A percentile compares a stretch with the other conserved stretches of the same genome.
Conservation (phyloP, 2,888 invertebrate genomes). For the Eupithecia tripunctaria region DNA sequence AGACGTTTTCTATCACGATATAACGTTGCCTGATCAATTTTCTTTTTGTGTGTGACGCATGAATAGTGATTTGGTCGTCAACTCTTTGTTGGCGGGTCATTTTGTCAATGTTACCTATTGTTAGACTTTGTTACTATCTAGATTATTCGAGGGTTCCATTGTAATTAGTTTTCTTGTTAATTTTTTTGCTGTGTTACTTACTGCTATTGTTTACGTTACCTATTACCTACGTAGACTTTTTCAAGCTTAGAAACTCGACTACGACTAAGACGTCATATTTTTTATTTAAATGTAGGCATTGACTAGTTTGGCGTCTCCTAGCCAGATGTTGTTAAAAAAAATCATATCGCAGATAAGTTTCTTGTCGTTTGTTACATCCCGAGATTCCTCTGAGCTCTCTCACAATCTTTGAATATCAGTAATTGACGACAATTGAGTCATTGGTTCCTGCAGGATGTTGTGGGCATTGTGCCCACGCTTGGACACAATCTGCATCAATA, state of each 20-base stretch:
- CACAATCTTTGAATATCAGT: slow-evolving; percentile 36
- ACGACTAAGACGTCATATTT: background rate
- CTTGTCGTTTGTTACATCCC: background rate
- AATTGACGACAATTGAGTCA: slow-evolving; percentile 45
- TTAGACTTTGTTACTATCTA: background rate
- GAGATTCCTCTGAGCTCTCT: slow-evolving; percentile 23
- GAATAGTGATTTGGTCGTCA: slow-evolving; percentile 23
- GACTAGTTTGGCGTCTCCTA: background rate
- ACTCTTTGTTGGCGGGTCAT: slow-evolving; percentile 12
- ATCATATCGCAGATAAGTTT: background rate
- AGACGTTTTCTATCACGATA: slow-evolving; percentile 41
- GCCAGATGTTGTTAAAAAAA: background rate
- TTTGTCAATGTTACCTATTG: slow-evolving; percentile 9
- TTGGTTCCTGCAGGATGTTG: slow-evolving; percentile 44
- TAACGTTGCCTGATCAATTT: slow-evolving; percentile 34
- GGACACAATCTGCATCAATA: slow-evolving; percentile 45
- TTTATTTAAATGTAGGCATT: background rate
- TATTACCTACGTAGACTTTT: background rate
- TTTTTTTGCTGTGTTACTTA: background rate
- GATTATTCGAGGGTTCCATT: background rate
- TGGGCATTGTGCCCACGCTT: slow-evolving; percentile 45
- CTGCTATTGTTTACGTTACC: background rate
- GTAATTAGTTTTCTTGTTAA: background rate
- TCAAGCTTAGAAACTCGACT: background rate
- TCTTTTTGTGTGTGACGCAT: slow-evolving; percentile 38